A percentile compares a stretch with the other conserved stretches of the same genome.
Conservation (phyloP, 2,113 vertebrate genomes). For the Gallinago jamesoni region DNA sequence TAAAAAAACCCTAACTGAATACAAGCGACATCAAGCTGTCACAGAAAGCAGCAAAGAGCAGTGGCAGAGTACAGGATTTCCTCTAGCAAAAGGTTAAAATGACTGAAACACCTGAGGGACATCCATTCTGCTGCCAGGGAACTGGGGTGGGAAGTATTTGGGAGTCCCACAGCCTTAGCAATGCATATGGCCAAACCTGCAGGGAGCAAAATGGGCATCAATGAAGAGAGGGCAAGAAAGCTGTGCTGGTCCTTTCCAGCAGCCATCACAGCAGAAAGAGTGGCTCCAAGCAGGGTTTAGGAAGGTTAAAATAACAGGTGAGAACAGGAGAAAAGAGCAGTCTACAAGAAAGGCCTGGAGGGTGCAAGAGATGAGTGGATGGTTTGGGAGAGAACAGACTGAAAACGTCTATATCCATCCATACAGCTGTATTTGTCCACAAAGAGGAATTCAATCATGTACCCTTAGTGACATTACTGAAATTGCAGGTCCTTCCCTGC, state of each 20-base stretch:
- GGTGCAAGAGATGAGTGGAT: neutral
- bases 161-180: neutral
- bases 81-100: neutral
- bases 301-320: neutral
- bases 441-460: neutral
- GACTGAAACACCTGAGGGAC: neutral
- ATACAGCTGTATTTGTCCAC: neutral
- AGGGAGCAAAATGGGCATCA: neutral
- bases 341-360: neutral
- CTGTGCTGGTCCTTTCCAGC: neutral
- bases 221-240: neutral
- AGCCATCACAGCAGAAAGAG: neutral
- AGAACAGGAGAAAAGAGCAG: neutral
- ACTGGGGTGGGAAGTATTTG: neutral
- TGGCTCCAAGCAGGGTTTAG: neutral
- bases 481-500: fast-evolving
- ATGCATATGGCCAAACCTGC: neutral
- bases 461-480: neutral
- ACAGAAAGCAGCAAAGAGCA: neutral
- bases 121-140: neutral
- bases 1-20: neutral
- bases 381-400: neutral
- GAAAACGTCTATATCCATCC: neutral
- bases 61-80: neutral
- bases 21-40: neutral